phyloP scores from a whole-genome alignment of 2,797 vertebrate species.

The Hozukius guyotensis region DNA sequence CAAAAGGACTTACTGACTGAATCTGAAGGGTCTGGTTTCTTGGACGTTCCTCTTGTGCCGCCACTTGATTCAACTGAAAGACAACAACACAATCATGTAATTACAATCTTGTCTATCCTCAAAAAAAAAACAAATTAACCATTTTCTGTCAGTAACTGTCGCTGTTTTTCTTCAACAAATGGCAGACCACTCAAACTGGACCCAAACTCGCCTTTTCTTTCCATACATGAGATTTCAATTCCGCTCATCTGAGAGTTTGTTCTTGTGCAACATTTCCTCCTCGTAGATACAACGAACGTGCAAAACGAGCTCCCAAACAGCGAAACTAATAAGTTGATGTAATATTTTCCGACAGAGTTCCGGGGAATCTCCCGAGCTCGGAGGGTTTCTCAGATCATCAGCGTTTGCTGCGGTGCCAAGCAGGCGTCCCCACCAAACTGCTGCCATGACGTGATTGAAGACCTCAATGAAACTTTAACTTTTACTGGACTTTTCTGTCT shows the following conservation, averaged over 20 bases:
- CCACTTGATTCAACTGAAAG: constrained; percentile 79
- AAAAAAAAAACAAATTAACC: not conserved
- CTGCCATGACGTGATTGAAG: constrained; percentile 4
- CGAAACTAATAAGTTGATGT: constrained; percentile 6
- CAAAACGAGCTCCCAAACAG: constrained; percentile 9
- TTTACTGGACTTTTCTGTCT: not conserved
- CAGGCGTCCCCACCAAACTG: constrained; percentile 7
- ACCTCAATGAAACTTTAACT: not conserved
- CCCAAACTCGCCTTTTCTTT: not conserved
- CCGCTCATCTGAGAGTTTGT: not conserved
- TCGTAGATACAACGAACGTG: not conserved
- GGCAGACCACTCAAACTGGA: not conserved
- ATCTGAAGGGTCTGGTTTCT: constrained; percentile 65
- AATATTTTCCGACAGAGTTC: constrained; percentile 2
- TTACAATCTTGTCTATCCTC: not conserved
- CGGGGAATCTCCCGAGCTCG: constrained; percentile 15
- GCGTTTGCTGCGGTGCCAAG: not conserved
- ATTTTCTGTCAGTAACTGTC: not conserved
- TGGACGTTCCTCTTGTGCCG: constrained; percentile 46
- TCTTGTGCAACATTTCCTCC: not conserved
- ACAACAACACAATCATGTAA: not conserved
- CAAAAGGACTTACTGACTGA: constrained; percentile 78
- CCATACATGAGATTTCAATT: not conserved
- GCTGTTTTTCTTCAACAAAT: constrained; percentile 5
- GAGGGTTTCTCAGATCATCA: constrained; percentile 9